Conservation (phyloP, 2,888 invertebrate genomes). For the Entomobrya proxima region DNA sequence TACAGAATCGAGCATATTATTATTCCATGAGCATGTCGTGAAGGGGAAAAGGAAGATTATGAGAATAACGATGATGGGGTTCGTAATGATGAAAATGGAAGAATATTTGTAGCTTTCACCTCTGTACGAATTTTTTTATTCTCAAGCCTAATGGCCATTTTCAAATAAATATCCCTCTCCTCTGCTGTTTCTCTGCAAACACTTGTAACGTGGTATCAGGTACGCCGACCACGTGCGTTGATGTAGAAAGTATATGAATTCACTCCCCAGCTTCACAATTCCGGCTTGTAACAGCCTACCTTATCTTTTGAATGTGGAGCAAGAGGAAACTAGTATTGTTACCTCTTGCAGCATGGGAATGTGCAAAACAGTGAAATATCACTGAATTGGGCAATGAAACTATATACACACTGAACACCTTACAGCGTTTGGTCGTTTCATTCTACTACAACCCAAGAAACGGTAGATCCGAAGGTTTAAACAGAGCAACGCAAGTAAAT, state of each 20-base stretch:
- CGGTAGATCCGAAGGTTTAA: no score
- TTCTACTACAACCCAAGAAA: no score
- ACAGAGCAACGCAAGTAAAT: no score
- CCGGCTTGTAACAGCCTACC: no score
- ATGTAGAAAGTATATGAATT: not conserved
- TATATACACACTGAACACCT: no score
- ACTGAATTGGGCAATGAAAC: no score
- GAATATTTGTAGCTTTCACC: conserved; percentile 55
- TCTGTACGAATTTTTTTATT: conserved; percentile 11
- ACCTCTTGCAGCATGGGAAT: no score
- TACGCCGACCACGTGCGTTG: not conserved
- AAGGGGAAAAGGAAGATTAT: conserved; percentile 42
- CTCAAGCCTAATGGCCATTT: conserved; percentile 41
- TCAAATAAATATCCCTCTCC: not conserved
- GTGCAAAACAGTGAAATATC: no score
- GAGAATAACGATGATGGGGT: conserved; percentile 42
- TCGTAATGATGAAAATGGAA: conserved; percentile 47
- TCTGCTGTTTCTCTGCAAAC: not conserved
- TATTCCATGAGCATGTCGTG: conserved; percentile 41
- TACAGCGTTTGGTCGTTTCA: no score
- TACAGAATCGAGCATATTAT: conserved; percentile 2
- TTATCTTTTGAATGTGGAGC: no score
- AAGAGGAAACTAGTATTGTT: no score
- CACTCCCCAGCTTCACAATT: not conserved
- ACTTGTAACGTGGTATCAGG: not conserved